Conservation (phyloP, 2,113 vertebrate genomes). For the Bujurquina vittata region DNA sequence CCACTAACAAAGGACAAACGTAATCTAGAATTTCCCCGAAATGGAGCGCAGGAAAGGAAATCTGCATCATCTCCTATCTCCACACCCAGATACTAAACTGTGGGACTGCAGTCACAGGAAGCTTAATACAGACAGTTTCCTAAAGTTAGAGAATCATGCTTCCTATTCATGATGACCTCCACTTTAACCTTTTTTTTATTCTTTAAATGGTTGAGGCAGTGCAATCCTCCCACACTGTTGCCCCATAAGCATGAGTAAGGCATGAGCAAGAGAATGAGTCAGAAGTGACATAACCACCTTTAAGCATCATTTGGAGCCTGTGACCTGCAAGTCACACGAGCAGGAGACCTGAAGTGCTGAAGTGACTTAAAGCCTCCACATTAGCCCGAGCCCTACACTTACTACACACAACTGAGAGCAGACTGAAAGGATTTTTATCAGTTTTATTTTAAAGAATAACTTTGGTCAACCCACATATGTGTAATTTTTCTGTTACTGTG, state of each 20-base stretch:
- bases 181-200: slow-evolving; percentile 17
- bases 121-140: background rate
- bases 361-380: slow-evolving; percentile 31
- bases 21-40: slow-evolving; percentile 21
- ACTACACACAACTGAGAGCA: slow-evolving; percentile 20
- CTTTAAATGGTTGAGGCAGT: background rate
- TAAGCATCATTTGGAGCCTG: slow-evolving; percentile 31
- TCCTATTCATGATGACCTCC: slow-evolving; percentile 37
- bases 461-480: background rate
- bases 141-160: background rate
- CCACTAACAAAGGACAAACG: slow-evolving; percentile 13
- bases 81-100: slow-evolving; percentile 22
- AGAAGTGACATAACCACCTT: slow-evolving; percentile 43
- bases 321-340: slow-evolving; percentile 25
- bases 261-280: slow-evolving; percentile 36
- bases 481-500: slow-evolving; percentile 51
- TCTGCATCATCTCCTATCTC: background rate
- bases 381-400: slow-evolving; percentile 42
- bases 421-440: background rate
- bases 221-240: background rate
- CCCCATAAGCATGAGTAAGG: slow-evolving; percentile 9
- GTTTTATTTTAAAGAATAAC: slow-evolving; percentile 5
- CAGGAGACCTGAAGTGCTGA: slow-evolving; percentile 31
- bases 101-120: slow-evolving; percentile 23
- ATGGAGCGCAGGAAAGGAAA: slow-evolving; percentile 33